Conservation (phyloP, 2,113 vertebrate genomes). For the Pleuronectes platessa region DNA sequence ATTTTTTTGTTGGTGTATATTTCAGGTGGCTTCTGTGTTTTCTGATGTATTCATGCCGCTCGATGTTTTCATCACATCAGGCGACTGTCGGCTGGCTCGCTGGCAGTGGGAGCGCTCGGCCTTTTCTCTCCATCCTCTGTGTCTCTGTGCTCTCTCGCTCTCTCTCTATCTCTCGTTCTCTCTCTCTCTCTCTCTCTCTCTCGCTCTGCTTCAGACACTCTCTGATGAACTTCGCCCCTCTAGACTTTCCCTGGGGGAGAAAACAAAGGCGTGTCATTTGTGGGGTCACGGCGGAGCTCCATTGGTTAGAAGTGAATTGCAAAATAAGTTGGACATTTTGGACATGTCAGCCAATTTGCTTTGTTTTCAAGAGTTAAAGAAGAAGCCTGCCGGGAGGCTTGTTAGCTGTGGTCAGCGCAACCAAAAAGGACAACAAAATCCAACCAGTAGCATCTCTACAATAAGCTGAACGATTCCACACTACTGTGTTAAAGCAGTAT, state of each 20-base stretch:
- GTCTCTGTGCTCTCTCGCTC: constrained; percentile 11
- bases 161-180: constrained; percentile 32
- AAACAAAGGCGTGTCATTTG: constrained; percentile 18
- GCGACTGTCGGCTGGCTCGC: constrained; percentile 46
- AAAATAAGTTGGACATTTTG: background rate
- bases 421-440: background rate
- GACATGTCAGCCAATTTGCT: background rate
- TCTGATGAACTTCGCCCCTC: constrained; percentile 34
- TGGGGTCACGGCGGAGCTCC: background rate
- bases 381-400: background rate
- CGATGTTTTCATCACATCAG: constrained; percentile 44
- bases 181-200: background rate
- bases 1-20: constrained; percentile 59
- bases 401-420: background rate
- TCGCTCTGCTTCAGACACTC: constrained; percentile 28
- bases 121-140: constrained; percentile 39
- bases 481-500: background rate
- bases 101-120: constrained; percentile 37
- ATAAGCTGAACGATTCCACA: background rate
- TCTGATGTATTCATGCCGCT: constrained; percentile 49
- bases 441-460: background rate
- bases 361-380: background rate
- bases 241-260: constrained; percentile 78
- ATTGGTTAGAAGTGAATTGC: background rate
- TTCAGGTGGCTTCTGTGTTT: constrained; percentile 61